Conservation (phyloP, 2,888 invertebrate genomes). For the Tetragonula carbonaria region DNA sequence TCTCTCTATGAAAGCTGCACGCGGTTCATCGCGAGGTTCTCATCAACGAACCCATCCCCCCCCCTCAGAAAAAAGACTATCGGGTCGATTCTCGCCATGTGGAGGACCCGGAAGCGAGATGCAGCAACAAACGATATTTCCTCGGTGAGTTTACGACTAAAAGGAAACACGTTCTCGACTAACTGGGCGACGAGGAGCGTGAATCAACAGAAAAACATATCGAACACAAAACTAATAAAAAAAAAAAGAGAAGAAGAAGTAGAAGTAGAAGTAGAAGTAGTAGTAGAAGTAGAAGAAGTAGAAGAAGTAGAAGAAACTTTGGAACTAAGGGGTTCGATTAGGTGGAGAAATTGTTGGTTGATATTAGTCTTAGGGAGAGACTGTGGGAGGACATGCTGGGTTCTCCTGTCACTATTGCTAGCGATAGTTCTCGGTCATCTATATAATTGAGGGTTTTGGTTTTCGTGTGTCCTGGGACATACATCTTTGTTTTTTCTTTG, state of each 20-base stretch:
- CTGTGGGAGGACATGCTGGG: slow-evolving; percentile 79
- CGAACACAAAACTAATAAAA: slow-evolving; percentile 30
- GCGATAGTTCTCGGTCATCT: slow-evolving; percentile 76
- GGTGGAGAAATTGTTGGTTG: background rate
- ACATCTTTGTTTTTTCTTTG: slow-evolving; percentile 9
- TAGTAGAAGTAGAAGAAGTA: too few species aligned
- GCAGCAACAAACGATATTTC: slow-evolving; percentile 57
- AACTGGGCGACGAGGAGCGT: slow-evolving; percentile 28
- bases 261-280: too few species aligned
- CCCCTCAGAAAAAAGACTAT: slow-evolving; percentile 13
- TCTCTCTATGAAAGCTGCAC: slow-evolving; percentile 49
- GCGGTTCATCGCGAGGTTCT: slow-evolving; percentile 32
- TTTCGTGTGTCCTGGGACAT: slow-evolving; percentile 70
- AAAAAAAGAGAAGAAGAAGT: background rate
- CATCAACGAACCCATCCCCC: slow-evolving; percentile 24
- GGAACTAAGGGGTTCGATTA: slow-evolving; percentile 25
- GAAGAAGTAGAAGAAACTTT: background rate
- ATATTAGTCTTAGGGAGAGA: slow-evolving; percentile 50
- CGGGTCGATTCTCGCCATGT: slow-evolving; percentile 52
- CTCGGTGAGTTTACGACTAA: slow-evolving; percentile 41
- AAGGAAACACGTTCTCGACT: slow-evolving; percentile 45
- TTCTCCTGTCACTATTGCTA: slow-evolving; percentile 84
- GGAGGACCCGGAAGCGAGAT: slow-evolving; percentile 61
- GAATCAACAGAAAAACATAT: slow-evolving; percentile 44
- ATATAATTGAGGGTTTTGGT: slow-evolving; percentile 59